A percentile compares a stretch with the other conserved stretches of the same genome.
Conservation (phyloP, 2,113 vertebrate species). For the Dryoscopus gambensis region DNA sequence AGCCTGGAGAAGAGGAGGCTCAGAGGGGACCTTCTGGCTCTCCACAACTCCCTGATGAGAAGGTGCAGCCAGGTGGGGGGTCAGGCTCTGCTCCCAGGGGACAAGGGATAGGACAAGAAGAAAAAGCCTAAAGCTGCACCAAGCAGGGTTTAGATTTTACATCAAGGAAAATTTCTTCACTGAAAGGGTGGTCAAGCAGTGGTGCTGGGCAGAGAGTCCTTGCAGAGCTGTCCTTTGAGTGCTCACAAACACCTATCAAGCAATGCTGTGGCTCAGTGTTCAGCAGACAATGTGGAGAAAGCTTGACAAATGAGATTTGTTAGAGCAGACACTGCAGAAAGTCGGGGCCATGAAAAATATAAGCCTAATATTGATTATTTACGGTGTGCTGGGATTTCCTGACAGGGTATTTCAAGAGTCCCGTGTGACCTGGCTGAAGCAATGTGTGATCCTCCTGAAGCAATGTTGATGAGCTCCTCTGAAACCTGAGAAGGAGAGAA, state of each 20-base stretch:
- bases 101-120: neutral
- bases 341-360: neutral
- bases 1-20: neutral
- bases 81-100: neutral
- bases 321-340: conserved; percentile 9
- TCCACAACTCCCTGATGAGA: neutral
- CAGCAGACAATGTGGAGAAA: neutral
- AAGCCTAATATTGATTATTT: neutral
- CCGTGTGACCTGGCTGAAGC: neutral
- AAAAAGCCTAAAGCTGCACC: neutral
- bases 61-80: neutral
- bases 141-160: neutral
- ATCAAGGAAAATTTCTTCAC: neutral
- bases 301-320: conserved; percentile 43
- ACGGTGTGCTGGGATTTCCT: conserved; percentile 31
- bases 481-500: neutral
- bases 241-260: neutral
- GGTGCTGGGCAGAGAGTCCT: neutral
- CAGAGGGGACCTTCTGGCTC: neutral
- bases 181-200: neutral
- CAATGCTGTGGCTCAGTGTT: neutral
- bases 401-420: neutral
- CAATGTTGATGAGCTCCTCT: neutral
- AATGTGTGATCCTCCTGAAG: neutral
- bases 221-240: neutral